A percentile compares a stretch with the other conserved stretches of the same genome.
These are phyloP conservation scores for Hylia prasina DNA, from an alignment of 2,113 vertebrate species.

Conservation along the genomic window DNA sequence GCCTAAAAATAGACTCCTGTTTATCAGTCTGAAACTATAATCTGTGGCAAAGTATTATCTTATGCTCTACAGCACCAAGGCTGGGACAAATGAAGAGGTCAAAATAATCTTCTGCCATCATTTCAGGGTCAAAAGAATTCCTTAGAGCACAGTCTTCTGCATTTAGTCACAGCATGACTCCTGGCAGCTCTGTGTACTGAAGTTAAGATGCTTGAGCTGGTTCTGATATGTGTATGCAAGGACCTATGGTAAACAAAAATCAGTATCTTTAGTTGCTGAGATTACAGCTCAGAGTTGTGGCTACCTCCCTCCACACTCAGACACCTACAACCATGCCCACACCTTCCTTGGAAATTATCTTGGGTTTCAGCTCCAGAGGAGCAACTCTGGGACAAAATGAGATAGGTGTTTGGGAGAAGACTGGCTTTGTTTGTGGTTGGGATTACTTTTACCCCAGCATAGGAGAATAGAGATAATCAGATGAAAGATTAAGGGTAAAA, in stretches of 20 bases:
- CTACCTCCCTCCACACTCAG: slow-evolving; percentile 3
- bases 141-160: not conserved
- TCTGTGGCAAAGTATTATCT: not conserved
- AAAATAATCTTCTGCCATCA: not conserved
- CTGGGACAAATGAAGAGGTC: not conserved
- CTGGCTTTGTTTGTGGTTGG: not conserved
- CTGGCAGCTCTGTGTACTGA: not conserved
- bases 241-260: not conserved
- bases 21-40: slow-evolving; percentile 28
- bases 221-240: not conserved
- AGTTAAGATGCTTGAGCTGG: not conserved
- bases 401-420: not conserved
- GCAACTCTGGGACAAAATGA: not conserved
- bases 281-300: slow-evolving; percentile 31
- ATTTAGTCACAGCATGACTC: not conserved
- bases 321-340: not conserved
- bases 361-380: not conserved
- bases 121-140: not conserved
- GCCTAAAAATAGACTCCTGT: slow-evolving; percentile 35
- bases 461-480: not conserved
- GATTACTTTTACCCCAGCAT: not conserved
- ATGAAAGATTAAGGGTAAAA: not conserved
- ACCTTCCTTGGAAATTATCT: not conserved
- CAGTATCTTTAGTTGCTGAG: not conserved
- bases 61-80: not conserved